Base-by-base conservation (phyloP, 2,888 invertebrate species). In the Apamea monoglypha region DNA sequence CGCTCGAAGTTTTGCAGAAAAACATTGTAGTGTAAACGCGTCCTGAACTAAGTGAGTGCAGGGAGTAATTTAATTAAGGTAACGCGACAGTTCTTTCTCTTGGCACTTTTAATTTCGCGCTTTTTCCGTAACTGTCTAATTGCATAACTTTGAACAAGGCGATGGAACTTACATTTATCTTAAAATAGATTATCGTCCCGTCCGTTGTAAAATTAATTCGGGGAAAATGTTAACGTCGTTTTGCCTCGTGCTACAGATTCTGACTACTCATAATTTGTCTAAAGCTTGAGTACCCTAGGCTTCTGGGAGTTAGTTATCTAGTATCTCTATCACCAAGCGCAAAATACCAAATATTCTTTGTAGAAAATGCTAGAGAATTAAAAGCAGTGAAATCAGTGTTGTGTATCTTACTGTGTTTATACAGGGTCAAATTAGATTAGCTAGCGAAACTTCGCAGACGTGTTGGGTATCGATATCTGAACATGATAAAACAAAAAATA, bases 21-120 rank as follows among this genome's bases (percentile, higher is more conserved):
- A 50, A 75, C 53, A 69, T 56, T 72, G 56, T 36, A 64, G 61
- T 67, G 61, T 36, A 64, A 59, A 80, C 68, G 47, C 50, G 76
- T 64, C 32, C 59, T 72, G 83, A 80, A 83, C 56, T 50, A 47
- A 76, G 72, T 50, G 64, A 78, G 59, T 70, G 79, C 76, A 74
- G 18, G 25, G 29, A 36, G 69, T 85, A 79, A 86, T 74, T 86
- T 56, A 80, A 86, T 86, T 70, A 85, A 82, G 69, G 82, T 82
- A 64, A 71, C 78, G 56, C 73, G 63, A 47, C 76, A 63, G 53
- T 74, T 71, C 61, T 70, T 53, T 81, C 47, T 69, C 71, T 59
- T 47, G 66, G 63, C 61, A 50, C 32, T 82, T 85, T 81, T 74
- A 76, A 75, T 85, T 70, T 74, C 40, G n/a, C 53, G 16, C 61